Evolutionary conservation across 2,797 vertebrate species (phyloP), one percentile per base, ranked within the genome.

Genomic region (Bovichtus diacanthus): DNA sequence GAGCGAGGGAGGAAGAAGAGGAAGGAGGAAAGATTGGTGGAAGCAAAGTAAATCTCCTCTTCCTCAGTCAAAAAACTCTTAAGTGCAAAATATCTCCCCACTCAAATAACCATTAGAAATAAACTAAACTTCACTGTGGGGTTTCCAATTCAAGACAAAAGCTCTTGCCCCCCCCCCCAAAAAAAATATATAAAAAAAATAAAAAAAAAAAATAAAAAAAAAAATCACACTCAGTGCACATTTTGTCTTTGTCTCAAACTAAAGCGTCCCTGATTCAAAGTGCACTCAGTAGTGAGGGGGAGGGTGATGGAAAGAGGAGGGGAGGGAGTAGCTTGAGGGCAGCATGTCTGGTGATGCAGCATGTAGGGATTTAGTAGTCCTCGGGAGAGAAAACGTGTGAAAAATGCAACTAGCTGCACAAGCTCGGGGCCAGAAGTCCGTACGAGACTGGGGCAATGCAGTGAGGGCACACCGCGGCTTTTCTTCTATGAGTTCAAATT

Each of bases 251-350:
- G 69, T 90, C 82, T 89, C 82, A 81, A 89, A 91, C 85, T 78
- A 85, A 84, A 87, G 86, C 91, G 74, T 94, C 94, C 93, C 94
- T 94, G 93, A 95, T 93, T 94, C 81, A 89, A 92, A 92, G 91
- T 94, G 92, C 92, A 91, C 91, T 85, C 87, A 88, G 86, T 58
- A 83, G 87, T 88, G 77, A 70, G 21, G 67, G 85, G 47, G 25
- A 18, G 67, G 43, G 58, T 9, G 71, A 49, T 18, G 74, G 41
- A 39, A 46, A 36, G 43, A 61, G 41, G 36, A 76, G 65, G 71
- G 55, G 70, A 55, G 51, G 51, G 53, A 34, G 62, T 36, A 43
- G 65, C 72, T 49, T 11, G 72, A 66, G 72, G 77, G 68, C 77
- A 79, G 78, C 80, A 65, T 62, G 73, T 84, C 25, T 64, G 71